Evolutionary conservation across 2,888 invertebrate species (phyloP), one percentile per base, ranked within the genome.

Genomic region (Agonum fuliginosum): DNA sequence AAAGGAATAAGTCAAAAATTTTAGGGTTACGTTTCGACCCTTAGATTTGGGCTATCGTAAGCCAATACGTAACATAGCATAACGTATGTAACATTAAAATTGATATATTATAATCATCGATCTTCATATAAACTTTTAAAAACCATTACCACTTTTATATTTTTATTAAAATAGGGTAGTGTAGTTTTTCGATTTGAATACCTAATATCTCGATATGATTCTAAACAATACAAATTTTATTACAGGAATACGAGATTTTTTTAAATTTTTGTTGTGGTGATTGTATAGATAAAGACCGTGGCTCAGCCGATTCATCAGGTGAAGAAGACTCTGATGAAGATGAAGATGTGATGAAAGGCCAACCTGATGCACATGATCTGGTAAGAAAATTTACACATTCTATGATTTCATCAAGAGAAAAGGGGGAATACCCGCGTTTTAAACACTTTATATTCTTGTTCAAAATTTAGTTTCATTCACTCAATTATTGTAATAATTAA

Each of bases 251-350:
- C 30, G 3, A 30, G 1, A 30, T 30, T 1, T 2, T 12, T 4
- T 20, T 19, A 27, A 12, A 48, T 30, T 14, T n/a, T 71, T n/a
- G 10, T 48, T 34, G 30, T 71, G n/a, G 12, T 70, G 1, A 74
- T 30, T 78, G 80, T 79, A 69, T 77, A 83, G 86, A 87, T 71
- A 84, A 82, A 78, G 86, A 86, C 79, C 86, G 87, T 80, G 88
- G 87, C 81, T 89, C 89, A 80, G 93, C 91, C 27, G 93, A 93
- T 82, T 93, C 93, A 69, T 93, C 93, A 17, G 92, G 91, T 10
- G 93, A 93, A 82, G 94, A 94, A 80, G 93, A 93, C 86, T 93
- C 93, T 78, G 93, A 93, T 81, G 93, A 93, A 78, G 94, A 94
- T 41, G 93, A 93, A 78, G 92, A 92, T 79, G 88, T 88, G 80